A percentile compares a stretch with the other conserved stretches of the same genome.
These are phyloP conservation scores for Heteractis magnifica DNA, from an alignment of 92 coral and sea anemone species.

Conservation along the genomic window DNA sequence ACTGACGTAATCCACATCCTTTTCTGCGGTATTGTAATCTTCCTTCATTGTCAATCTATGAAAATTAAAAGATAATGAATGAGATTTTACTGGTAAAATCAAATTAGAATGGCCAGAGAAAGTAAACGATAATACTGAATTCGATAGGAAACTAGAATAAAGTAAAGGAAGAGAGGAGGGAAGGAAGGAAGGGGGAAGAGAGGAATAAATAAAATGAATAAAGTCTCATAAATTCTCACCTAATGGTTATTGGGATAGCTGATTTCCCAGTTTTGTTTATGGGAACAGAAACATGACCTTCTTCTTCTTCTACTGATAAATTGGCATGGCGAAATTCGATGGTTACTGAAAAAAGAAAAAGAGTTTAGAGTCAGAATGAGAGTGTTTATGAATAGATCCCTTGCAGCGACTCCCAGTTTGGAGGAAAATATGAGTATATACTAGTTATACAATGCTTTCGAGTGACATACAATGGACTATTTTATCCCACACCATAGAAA, in stretches of 20 bases:
- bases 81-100: not conserved
- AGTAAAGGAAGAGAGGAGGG: too few relatives aligned
- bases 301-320: not conserved
- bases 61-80: too few relatives aligned
- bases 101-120: too few relatives aligned
- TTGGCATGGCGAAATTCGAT: not conserved
- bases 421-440: too few relatives aligned
- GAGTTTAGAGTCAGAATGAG: not conserved
- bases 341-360: not conserved
- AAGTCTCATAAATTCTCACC: not conserved
- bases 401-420: too few relatives aligned
- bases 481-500: too few relatives aligned
- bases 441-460: too few relatives aligned
- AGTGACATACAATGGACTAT: too few relatives aligned
- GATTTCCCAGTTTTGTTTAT: not conserved
- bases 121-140: too few relatives aligned
- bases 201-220: not conserved
- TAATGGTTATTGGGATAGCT: slow-evolving; percentile 2
- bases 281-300: not conserved
- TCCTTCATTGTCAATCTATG: not conserved
- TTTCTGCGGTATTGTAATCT: slow-evolving; percentile 1
- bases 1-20: not conserved
- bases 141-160: too few relatives aligned
- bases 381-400: not conserved
- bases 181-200: not conserved